Evolutionary conservation across 2,797 vertebrate species (phyloP), one percentile per base, ranked within the genome.

Genomic region (Protosalanx chinensis): DNA sequence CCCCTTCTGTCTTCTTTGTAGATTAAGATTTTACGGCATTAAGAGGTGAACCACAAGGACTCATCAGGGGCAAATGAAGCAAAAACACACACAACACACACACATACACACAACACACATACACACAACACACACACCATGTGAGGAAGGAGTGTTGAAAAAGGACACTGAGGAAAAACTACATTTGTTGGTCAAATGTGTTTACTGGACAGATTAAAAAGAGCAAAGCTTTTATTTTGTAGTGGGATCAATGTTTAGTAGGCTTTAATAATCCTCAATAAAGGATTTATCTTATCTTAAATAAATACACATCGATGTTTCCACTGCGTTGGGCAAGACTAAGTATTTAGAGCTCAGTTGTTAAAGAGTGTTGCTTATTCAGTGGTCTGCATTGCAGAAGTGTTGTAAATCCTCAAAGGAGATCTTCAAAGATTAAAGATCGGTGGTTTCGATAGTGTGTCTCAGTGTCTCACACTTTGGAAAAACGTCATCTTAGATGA

Each of bases 381-480:
- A n/a, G 18, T 56, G n/a, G 18, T n/a, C 5, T n/a, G 51, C 8
- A 56, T n/a, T 56, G 18, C 15, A 3, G 3, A 18, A 57, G 57
- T 46, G 71, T 68, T 58, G 74, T 73, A 81, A 76, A 79, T 79
- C 80, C 72, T 78, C 67, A 79, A 81, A 82, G 74, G 70, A 74
- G 73, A 77, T 80, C 77, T 81, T 87, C 76, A 83, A 79, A 85
- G 72, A 68, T 61, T 53, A 68, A 76, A 35, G 65, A 12, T 33
- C 37, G 20, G 15, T 49, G 29, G 65, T 53, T 49, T 67, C 29
- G 37, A 51, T 66, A 51, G 5, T 51, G 8, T 16, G 6, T 64
- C 60, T 53, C n/a, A 1, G 8, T 15, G 8, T 65, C 68, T 71
- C 64, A 35, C 58, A 72, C 71, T 72, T 29, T 35, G 23, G 4